Evolutionary conservation across 2,797 vertebrate genomes (phyloP).

Genomic region (Enteromius radiatus): DNA sequence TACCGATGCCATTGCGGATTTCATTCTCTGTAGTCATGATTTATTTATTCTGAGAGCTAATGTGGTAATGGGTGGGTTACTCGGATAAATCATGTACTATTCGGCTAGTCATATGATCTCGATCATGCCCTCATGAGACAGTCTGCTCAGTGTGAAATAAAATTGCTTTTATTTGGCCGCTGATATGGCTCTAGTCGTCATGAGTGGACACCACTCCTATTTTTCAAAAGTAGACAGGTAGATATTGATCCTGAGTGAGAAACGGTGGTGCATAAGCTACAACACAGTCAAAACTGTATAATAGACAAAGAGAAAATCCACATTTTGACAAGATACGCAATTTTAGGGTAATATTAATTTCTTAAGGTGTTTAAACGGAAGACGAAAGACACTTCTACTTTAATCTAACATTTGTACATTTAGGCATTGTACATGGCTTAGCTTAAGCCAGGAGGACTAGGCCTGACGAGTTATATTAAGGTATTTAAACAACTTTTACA

Average conservation of each 20-base stretch:
- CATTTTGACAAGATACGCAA: neutral
- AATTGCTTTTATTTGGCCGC: neutral
- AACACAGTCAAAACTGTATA: neutral
- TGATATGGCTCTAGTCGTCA: neutral
- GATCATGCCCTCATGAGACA: neutral
- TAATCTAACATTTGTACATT: neutral
- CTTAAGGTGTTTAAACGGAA: neutral
- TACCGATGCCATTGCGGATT: neutral
- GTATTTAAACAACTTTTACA: too few species aligned
- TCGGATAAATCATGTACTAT: neutral
- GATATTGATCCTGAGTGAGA: neutral
- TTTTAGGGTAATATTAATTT: neutral
- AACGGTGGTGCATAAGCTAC: neutral
- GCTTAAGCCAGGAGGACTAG: too few species aligned
- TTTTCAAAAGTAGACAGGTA: neutral
- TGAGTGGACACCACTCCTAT: neutral
- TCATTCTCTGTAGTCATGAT: neutral
- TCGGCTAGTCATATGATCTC: neutral
- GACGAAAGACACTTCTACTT: neutral
- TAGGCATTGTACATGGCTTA: too few species aligned
- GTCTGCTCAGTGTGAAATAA: neutral
- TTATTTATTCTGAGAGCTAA: neutral
- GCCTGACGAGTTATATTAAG: too few species aligned
- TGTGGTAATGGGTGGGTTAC: neutral
- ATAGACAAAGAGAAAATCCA: neutral